phyloP scores from a whole-genome alignment of 2,797 vertebrate species.

The Mionectes olivaceus region DNA sequence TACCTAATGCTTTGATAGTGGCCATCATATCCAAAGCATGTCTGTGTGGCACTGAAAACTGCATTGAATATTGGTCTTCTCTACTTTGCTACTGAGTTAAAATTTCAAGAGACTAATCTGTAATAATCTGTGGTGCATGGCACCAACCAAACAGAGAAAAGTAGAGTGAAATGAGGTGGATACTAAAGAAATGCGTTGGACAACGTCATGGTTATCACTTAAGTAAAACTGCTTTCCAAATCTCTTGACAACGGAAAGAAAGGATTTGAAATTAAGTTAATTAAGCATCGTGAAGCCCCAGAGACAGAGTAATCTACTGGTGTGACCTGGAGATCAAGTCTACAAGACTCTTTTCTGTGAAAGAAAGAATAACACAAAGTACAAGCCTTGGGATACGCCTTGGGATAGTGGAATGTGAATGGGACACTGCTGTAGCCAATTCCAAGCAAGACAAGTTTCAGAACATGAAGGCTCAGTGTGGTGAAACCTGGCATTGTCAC shows the following conservation, averaged over 20 bases:
- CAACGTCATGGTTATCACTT: background rate
- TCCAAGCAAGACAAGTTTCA: background rate
- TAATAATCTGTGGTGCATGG: background rate
- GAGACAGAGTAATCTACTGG: background rate
- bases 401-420: background rate
- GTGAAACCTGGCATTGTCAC: background rate
- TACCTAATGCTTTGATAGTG: background rate
- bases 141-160: background rate
- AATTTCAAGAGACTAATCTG: background rate
- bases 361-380: background rate
- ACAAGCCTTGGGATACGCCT: background rate
- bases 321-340: background rate
- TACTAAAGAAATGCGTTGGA: background rate
- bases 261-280: background rate
- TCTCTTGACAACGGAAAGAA: background rate
- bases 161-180: background rate
- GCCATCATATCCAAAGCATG: background rate
- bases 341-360: background rate
- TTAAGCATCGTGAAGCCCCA: background rate
- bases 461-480: fast-evolving
- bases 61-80: background rate
- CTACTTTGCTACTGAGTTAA: background rate
- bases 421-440: background rate
- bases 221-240: background rate
- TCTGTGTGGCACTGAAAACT: background rate